These are phyloP conservation scores for Nymphalis io DNA, from an alignment of 1,140 invertebrate genomes.

Conservation along the genomic window DNA sequence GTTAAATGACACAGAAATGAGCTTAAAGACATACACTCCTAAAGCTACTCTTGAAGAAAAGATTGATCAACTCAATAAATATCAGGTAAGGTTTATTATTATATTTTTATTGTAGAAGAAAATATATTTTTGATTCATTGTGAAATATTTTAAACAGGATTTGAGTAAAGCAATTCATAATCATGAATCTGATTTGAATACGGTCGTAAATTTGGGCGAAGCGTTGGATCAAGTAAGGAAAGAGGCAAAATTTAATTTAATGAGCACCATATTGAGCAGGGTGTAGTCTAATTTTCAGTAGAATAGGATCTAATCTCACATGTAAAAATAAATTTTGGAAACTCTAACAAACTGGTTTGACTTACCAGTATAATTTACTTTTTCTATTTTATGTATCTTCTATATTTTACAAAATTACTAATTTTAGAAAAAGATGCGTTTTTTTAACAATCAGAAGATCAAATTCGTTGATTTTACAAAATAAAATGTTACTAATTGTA, in stretches of 20 bases:
- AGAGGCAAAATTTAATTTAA: constrained; percentile 46
- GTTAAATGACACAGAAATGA: constrained; percentile 92
- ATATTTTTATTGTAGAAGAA: background rate
- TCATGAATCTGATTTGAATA: constrained; percentile 86
- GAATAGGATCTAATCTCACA: constrained; percentile 65
- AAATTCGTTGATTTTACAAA: background rate
- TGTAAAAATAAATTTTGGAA: constrained; percentile 7
- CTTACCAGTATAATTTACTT: constrained; percentile 15
- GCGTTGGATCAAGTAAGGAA: constrained; percentile 92
- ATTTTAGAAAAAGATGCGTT: constrained; percentile 12
- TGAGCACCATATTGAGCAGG: constrained; percentile 68
- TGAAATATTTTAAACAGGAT: constrained; percentile 83
- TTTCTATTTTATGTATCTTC: constrained; percentile 13
- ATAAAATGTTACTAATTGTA: constrained; percentile 62
- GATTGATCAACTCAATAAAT: constrained; percentile 93
- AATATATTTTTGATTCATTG: constrained; percentile 30
- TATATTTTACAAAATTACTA: constrained; percentile 30
- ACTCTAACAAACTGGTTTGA: constrained; percentile 26
- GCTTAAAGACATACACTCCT: constrained; percentile 92
- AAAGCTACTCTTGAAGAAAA: constrained; percentile 95
- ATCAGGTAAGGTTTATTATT: constrained; percentile 85
- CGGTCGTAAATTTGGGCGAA: constrained; percentile 88
- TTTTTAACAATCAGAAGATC: background rate
- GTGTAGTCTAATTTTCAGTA: constrained; percentile 76
- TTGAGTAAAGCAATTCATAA: constrained; percentile 88